Conservation (phyloP, 2,888 invertebrate species). For the Fragum fragum region DNA sequence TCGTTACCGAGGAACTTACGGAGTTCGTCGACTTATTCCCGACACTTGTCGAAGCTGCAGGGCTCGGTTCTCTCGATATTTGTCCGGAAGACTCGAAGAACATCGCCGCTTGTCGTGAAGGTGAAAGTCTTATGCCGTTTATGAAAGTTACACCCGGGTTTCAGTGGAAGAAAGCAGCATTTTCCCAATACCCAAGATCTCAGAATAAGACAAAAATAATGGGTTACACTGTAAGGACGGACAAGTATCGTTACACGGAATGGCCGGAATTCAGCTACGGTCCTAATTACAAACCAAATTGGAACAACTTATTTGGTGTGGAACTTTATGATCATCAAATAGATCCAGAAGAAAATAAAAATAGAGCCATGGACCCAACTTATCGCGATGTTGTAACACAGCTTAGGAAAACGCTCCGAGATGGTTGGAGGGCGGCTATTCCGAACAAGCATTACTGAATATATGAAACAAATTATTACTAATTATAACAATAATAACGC, state of each 20-base stretch:
- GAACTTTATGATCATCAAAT: conserved; percentile 93
- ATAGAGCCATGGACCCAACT: conserved; percentile 88
- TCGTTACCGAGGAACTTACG: conserved; percentile 68
- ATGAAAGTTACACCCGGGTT: conserved; percentile 29
- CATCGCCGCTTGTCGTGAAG: conserved; percentile 69
- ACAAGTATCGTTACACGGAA: conserved; percentile 67
- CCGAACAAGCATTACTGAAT: no score
- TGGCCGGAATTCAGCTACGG: conserved; percentile 56
- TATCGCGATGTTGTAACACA: conserved; percentile 71
- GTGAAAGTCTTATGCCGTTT: conserved; percentile 69
- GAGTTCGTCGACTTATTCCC: conserved; percentile 79
- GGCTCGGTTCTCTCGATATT: conserved; percentile 47
- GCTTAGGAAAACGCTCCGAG: conserved; percentile 51
- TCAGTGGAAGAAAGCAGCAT: conserved; percentile 59
- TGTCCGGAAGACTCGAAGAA: conserved; percentile 67
- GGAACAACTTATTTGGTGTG: conserved; percentile 87
- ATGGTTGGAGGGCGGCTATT: conserved; percentile 58
- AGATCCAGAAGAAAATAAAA: conserved; percentile 91
- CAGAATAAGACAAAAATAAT: conserved; percentile 54
- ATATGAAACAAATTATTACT: no score
- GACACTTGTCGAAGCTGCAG: conserved; percentile 76
- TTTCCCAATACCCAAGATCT: conserved; percentile 70
- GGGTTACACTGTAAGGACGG: conserved; percentile 74
- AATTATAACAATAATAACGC: no score
- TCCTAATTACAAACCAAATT: conserved; percentile 59